These are phyloP conservation scores for Cantharis flavilabris DNA, from an alignment of 2,888 invertebrate species.

Conservation along the genomic window DNA sequence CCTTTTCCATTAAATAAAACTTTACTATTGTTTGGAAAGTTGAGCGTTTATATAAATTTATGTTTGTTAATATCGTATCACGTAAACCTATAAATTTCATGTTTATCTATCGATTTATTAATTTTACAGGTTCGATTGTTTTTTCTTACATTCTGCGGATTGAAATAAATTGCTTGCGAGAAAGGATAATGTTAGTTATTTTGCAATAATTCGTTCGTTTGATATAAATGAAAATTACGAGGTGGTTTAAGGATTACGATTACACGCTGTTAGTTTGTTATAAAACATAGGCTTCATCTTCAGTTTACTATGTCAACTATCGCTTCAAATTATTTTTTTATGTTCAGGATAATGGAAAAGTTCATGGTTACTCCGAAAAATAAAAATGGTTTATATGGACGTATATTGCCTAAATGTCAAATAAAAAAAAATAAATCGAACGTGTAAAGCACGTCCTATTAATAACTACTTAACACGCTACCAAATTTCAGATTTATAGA, in stretches of 20 bases:
- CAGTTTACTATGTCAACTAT: background rate
- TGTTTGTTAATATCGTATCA: background rate
- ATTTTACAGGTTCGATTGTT: background rate
- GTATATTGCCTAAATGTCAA: background rate
- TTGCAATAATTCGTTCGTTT: background rate
- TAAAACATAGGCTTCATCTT: background rate
- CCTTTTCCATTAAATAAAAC: constrained; percentile 11
- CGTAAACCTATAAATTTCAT: constrained; percentile 1
- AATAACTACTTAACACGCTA: background rate
- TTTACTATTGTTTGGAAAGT: constrained; percentile 11
- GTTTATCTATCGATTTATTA: constrained; percentile 4
- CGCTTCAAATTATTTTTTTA: background rate
- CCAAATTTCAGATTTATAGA: background rate
- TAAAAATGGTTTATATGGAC: background rate
- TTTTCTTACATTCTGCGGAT: background rate
- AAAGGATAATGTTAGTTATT: background rate
- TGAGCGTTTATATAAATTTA: background rate
- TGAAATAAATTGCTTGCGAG: background rate
- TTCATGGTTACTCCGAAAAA: background rate
- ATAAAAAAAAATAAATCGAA: background rate
- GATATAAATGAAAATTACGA: background rate
- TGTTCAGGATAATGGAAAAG: background rate
- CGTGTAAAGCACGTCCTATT: background rate
- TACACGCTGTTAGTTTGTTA: background rate
- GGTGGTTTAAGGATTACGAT: background rate